Evolutionary conservation across 2,888 invertebrate genomes (phyloP).

Genomic region (Chloroclystis v-ata): DNA sequence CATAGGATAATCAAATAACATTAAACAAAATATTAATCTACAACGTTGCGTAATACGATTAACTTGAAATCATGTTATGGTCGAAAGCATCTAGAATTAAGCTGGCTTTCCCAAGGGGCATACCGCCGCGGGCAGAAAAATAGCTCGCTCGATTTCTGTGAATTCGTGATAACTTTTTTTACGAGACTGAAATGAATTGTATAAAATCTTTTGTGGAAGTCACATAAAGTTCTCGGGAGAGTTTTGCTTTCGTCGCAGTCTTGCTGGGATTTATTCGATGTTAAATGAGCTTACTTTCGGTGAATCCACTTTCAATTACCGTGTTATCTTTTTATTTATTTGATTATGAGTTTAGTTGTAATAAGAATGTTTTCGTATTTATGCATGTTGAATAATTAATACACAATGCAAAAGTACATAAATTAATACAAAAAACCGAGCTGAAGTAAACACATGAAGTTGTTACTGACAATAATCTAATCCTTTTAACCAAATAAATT

Average conservation of each 20-base stretch:
- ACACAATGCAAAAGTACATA: too few species aligned
- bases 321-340: conserved; percentile 22
- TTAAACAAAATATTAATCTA: conserved; percentile 15
- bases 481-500: too few species aligned
- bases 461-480: too few species aligned
- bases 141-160: conserved; percentile 66
- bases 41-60: conserved; percentile 21
- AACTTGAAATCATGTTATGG: conserved; percentile 41
- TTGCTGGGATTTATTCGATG: conserved; percentile 58
- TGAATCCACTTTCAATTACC: conserved; percentile 28
- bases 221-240: conserved; percentile 63
- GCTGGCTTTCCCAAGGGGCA: conserved; percentile 60
- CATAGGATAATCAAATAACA: conserved; percentile 18
- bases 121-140: conserved; percentile 61
- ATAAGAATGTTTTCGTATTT: too few species aligned
- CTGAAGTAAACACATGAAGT: too few species aligned
- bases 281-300: conserved; percentile 49
- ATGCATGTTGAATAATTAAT: too few species aligned
- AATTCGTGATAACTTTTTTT: conserved; percentile 74
- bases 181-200: conserved; percentile 72
- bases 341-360: background rate
- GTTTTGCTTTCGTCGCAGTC: conserved; percentile 60
- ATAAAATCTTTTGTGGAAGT: conserved; percentile 69
- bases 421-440: too few species aligned
- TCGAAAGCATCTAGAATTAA: conserved; percentile 46